Evolutionary conservation across 1,140 invertebrate species (phyloP).

Genomic region (Babylonia areolata): DNA sequence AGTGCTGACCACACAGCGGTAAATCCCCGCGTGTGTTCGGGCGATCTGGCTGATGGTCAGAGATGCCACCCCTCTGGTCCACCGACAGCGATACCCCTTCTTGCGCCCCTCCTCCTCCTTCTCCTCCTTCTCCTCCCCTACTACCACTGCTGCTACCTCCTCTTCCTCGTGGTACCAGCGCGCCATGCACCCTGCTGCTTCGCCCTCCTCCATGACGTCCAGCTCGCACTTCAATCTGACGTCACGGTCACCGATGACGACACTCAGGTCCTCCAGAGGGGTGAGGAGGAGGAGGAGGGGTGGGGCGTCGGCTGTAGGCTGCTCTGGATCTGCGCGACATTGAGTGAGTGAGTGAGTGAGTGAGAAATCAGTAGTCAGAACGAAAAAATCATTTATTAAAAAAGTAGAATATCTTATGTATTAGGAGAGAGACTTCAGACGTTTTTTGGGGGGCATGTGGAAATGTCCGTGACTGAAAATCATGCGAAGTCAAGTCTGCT

Average conservation of each 20-base stretch:
- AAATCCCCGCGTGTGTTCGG: slow-evolving; percentile 60
- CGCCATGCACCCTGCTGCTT: not conserved
- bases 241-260: slow-evolving; percentile 54
- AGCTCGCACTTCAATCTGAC: slow-evolving; percentile 56
- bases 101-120: slow-evolving; percentile 59
- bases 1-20: slow-evolving; percentile 57
- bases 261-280: slow-evolving; percentile 56
- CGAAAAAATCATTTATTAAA: not conserved
- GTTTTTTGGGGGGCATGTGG: no score
- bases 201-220: not conserved
- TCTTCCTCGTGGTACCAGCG: not conserved
- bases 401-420: not conserved
- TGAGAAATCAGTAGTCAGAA: no score
- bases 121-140: no score
- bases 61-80: not conserved
- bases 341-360: no score
- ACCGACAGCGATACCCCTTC: slow-evolving; percentile 40
- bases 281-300: slow-evolving; percentile 45
- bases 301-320: not conserved
- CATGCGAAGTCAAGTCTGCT: no score
- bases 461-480: no score
- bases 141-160: not conserved
- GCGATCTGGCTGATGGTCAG: slow-evolving; percentile 23
- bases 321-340: no score
- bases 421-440: no score